A percentile compares a stretch with the other conserved stretches of the same genome.
Conservation (phyloP, 2,797 vertebrate genomes). For the Melanotaenia nigrans region DNA sequence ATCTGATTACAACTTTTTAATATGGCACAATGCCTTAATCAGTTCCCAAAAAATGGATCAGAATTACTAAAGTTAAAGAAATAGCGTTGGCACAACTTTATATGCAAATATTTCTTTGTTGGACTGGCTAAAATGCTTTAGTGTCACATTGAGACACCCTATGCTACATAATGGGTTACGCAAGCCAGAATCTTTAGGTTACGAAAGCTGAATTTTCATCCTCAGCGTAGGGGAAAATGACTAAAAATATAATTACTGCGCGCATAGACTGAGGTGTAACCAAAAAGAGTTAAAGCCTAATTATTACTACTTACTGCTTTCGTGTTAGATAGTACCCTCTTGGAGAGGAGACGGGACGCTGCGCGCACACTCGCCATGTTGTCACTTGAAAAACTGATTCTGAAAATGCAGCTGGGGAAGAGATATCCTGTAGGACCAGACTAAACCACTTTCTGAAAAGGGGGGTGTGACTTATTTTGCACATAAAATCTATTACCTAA, state of each 20-base stretch:
- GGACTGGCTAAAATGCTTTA: not conserved
- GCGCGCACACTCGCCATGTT: conserved; percentile 74
- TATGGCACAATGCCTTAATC: not conserved
- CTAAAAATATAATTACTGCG: fast-evolving
- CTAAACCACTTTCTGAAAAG: conserved; percentile 39
- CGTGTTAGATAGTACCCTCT: conserved; percentile 49
- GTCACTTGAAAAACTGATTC: conserved; percentile 16
- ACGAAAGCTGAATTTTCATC: conserved; percentile 41
- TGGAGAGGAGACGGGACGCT: conserved; percentile 69
- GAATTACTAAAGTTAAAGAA: not conserved
- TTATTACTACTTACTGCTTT: conserved; percentile 62
- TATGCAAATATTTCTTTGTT: not conserved
- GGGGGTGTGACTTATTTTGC: not conserved
- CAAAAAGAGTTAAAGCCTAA: fast-evolving
- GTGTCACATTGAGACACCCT: conserved; percentile 73
- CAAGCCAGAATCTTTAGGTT: conserved; percentile 55
- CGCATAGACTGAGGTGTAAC: fast-evolving
- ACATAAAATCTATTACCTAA: fast-evolving
- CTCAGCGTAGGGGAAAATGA: not conserved
- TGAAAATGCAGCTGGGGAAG: not conserved
- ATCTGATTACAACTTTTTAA: not conserved
- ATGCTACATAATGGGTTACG: conserved; percentile 71
- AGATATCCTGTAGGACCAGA: conserved; percentile 44
- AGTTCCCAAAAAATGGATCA: not conserved
- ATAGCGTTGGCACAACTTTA: fast-evolving